A percentile compares a stretch with the other conserved stretches of the same genome.
phyloP scores from a whole-genome alignment of 2,113 vertebrate species.

The Eulacestoma nigropectus region DNA sequence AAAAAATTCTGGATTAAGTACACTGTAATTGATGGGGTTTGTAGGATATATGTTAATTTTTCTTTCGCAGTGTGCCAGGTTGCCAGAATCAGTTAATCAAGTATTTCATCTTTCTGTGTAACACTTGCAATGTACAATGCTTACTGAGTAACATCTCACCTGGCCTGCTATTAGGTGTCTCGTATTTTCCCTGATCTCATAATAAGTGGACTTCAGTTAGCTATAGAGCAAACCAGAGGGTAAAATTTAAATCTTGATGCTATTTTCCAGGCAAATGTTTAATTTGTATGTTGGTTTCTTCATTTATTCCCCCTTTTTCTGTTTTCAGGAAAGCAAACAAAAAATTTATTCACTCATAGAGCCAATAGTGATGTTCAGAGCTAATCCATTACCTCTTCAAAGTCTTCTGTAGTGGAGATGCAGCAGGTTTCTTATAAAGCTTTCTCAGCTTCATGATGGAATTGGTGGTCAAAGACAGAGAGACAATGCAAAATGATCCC shows the following conservation, averaged over 20 bases:
- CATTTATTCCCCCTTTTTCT: neutral
- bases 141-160: neutral
- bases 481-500: neutral
- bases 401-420: neutral
- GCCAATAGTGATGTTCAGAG: neutral
- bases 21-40: conserved; percentile 40
- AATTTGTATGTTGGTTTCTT: neutral
- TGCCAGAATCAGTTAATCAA: conserved; percentile 29
- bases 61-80: conserved; percentile 8
- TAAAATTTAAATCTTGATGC: neutral
- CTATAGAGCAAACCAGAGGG: neutral
- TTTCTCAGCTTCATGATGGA: neutral
- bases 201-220: neutral
- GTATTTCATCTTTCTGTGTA: neutral
- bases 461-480: neutral
- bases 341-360: neutral
- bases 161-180: neutral
- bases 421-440: neutral
- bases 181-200: neutral
- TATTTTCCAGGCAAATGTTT: neutral
- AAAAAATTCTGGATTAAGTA: conserved; percentile 3
- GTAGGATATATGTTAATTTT: conserved; percentile 46
- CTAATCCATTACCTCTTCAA: neutral
- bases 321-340: neutral
- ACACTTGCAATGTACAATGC: neutral